phyloP scores from a whole-genome alignment of 53 echinoderm and acorn worm species.

The Echinarachnius parma region DNA sequence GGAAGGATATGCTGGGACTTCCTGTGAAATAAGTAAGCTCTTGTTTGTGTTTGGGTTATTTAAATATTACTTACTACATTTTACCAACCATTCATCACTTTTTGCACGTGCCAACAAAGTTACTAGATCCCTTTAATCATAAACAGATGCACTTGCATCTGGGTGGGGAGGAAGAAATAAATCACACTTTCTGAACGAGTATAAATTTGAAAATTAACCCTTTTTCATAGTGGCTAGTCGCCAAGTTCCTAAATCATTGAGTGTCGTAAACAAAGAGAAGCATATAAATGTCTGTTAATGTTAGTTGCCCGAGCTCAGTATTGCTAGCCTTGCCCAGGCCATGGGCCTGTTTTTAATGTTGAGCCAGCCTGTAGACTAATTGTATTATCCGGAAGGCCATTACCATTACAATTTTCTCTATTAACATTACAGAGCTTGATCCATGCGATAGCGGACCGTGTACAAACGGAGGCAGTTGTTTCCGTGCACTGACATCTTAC shows the following conservation, averaged over 20 bases:
- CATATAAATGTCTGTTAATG: background rate
- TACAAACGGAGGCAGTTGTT: slow-evolving; percentile 51
- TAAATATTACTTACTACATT: no score
- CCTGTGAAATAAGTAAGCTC: slow-evolving; percentile 57
- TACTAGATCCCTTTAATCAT: no score
- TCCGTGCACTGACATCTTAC: background rate
- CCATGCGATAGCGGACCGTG: slow-evolving; percentile 76
- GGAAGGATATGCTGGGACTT: slow-evolving; percentile 32
- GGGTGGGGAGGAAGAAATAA: background rate
- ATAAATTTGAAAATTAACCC: no score
- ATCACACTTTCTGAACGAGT: background rate
- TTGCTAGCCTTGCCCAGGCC: no score
- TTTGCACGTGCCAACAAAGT: no score
- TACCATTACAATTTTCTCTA: background rate
- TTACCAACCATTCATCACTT: no score
- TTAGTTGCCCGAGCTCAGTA: background rate
- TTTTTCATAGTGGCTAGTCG: no score
- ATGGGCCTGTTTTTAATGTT: no score
- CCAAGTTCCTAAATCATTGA: background rate
- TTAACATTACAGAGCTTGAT: slow-evolving; percentile 16
- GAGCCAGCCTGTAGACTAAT: no score
- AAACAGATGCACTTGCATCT: background rate
- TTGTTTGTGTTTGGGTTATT: background rate
- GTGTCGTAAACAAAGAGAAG: background rate
- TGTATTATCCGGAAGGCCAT: background rate